Conservation (phyloP, 2,888 invertebrate species). For the Brachylomia viminalis region DNA sequence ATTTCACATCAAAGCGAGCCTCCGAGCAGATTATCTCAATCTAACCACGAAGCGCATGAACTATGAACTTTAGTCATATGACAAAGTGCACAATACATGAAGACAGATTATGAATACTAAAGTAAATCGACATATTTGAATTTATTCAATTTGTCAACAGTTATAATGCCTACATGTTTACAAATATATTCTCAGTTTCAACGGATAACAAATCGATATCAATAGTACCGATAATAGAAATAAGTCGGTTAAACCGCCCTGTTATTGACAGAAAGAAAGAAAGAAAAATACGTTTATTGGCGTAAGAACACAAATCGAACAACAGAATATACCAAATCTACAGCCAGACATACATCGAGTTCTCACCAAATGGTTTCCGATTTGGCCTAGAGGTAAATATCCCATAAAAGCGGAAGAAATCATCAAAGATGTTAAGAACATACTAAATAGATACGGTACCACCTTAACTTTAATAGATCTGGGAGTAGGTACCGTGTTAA, state of each 20-base stretch:
- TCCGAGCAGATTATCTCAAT: conserved; percentile 31
- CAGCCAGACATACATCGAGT: not conserved
- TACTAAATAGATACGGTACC: not conserved
- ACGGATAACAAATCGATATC: not conserved
- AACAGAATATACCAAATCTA: not conserved
- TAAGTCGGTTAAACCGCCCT: not conserved
- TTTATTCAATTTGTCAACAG: conserved; percentile 16
- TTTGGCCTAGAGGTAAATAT: not conserved
- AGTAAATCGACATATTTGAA: conserved; percentile 7
- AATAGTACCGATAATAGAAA: not conserved
- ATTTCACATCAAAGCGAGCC: conserved; percentile 41
- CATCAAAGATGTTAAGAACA: not conserved
- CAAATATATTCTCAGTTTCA: not conserved
- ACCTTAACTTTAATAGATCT: not conserved
- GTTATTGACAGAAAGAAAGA: not conserved
- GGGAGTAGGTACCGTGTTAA: not conserved
- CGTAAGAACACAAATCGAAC: not conserved
- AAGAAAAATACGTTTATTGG: not conserved
- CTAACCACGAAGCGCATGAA: conserved; percentile 47
- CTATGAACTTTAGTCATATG: conserved; percentile 61
- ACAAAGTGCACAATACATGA: conserved; percentile 25
- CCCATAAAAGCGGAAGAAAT: not conserved
- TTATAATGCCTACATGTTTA: conserved; percentile 3
- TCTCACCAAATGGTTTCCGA: not conserved
- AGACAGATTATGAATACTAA: conserved; percentile 20